Evolutionary conservation across 2,113 vertebrate genomes (phyloP).

Genomic region (Sarotherodon lohbergeri): DNA sequence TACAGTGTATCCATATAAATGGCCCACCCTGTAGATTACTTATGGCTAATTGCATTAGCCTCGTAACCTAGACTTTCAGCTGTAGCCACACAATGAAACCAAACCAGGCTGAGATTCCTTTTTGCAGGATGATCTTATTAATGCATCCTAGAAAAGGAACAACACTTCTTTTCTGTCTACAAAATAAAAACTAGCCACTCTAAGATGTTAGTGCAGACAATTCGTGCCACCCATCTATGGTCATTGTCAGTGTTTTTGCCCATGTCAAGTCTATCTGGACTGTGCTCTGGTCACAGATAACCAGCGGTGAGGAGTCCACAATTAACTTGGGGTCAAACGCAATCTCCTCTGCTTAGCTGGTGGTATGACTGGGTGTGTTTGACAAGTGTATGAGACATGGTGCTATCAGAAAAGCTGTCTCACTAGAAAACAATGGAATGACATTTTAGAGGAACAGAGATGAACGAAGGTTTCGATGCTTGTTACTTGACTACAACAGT

Average conservation of each 20-base stretch:
- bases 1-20: no score
- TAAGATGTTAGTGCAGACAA: background rate
- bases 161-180: background rate
- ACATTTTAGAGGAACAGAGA: background rate
- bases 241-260: background rate
- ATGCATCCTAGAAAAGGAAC: fast-evolving
- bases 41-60: background rate
- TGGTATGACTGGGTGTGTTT: background rate
- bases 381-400: background rate
- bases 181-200: background rate
- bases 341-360: background rate
- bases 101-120: background rate
- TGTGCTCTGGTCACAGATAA: background rate
- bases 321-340: background rate
- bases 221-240: background rate
- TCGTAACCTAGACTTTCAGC: background rate
- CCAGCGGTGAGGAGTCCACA: background rate
- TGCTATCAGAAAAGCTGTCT: background rate
- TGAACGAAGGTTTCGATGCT: background rate
- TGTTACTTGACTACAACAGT: background rate
- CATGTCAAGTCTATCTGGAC: background rate
- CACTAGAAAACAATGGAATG: background rate
- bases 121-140: background rate
- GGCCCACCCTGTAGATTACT: background rate
- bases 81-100: background rate